A percentile compares a stretch with the other conserved stretches of the same genome.
Conservation (phyloP, 2,888 invertebrate species). For the Drosophila ochracea region DNA sequence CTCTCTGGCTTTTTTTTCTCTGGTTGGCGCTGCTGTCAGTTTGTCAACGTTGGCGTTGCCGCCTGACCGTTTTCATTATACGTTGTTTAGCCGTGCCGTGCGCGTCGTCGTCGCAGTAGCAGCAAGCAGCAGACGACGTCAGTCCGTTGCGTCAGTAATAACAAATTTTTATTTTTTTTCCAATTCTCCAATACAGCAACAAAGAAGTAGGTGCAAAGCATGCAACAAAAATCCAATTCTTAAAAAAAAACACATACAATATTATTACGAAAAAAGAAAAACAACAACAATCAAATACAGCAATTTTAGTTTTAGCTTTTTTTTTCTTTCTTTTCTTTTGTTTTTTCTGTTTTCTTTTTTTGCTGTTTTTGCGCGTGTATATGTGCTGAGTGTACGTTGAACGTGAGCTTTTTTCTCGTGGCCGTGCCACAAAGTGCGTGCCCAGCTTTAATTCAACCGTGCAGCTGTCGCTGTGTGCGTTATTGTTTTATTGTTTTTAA, state of each 20-base stretch:
- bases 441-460: constrained; percentile 50
- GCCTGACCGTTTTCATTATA: constrained; percentile 59
- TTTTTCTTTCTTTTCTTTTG: constrained; percentile 13
- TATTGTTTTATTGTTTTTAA: constrained; percentile 52
- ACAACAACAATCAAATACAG: constrained; percentile 29
- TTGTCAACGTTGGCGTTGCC: constrained; percentile 61
- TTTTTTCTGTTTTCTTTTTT: constrained; percentile 11
- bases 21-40: constrained; percentile 47
- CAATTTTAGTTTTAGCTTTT: constrained; percentile 37
- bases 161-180: constrained; percentile 39
- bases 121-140: constrained; percentile 71
- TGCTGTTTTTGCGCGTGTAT: constrained; percentile 18
- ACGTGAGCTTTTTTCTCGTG: constrained; percentile 48
- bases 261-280: constrained; percentile 13
- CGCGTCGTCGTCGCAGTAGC: constrained; percentile 73
- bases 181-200: constrained; percentile 27
- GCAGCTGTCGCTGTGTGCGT: constrained; percentile 47
- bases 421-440: constrained; percentile 54
- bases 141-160: constrained; percentile 73
- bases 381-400: constrained; percentile 29
- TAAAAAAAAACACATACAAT: neutral
- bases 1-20: constrained; percentile 15
- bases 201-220: constrained; percentile 58
- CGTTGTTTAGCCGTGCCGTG: constrained; percentile 73
- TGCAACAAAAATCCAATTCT: neutral